phyloP scores from a whole-genome alignment of 2,797 vertebrate species.

The Hybognathus amarus region DNA sequence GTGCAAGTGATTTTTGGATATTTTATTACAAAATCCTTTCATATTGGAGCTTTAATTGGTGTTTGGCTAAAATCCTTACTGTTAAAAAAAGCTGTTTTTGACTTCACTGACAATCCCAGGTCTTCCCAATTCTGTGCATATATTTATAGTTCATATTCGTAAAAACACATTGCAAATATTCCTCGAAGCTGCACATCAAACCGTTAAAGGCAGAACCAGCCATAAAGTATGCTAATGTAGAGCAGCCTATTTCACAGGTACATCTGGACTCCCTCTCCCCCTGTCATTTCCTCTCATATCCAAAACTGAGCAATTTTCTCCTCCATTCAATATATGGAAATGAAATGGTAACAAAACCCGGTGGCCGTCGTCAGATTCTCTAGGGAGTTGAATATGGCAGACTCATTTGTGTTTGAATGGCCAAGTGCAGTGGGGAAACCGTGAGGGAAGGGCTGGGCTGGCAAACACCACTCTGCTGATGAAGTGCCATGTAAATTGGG shows the following conservation, averaged over 20 bases:
- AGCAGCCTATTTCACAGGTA: slow-evolving; percentile 19
- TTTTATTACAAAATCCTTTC: no score
- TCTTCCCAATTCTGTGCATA: background rate
- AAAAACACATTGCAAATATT: background rate
- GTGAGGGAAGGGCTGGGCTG: slow-evolving; percentile 31
- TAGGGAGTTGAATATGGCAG: slow-evolving; percentile 20
- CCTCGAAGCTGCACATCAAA: slow-evolving; percentile 27
- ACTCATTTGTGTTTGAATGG: slow-evolving; percentile 53
- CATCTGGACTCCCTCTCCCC: slow-evolving; percentile 15
- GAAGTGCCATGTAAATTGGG: slow-evolving; percentile 43
- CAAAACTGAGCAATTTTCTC: slow-evolving; percentile 44
- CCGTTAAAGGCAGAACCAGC: slow-evolving; percentile 11
- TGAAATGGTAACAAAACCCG: slow-evolving; percentile 48
- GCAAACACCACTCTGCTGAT: slow-evolving; percentile 35
- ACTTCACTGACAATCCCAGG: background rate
- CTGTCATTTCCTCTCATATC: slow-evolving; percentile 38
- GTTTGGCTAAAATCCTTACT: background rate
- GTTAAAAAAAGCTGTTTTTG: background rate
- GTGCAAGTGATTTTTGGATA: no score
- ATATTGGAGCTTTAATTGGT: no score
- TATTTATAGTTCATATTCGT: background rate
- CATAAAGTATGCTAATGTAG: slow-evolving; percentile 22
- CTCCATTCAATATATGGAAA: slow-evolving; percentile 53
- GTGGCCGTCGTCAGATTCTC: slow-evolving; percentile 9
- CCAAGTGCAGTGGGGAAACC: slow-evolving; percentile 8